Evolutionary conservation across 2,113 vertebrate genomes (phyloP), one percentile per base, ranked within the genome.

Genomic region (Delphinus delphis): DNA sequence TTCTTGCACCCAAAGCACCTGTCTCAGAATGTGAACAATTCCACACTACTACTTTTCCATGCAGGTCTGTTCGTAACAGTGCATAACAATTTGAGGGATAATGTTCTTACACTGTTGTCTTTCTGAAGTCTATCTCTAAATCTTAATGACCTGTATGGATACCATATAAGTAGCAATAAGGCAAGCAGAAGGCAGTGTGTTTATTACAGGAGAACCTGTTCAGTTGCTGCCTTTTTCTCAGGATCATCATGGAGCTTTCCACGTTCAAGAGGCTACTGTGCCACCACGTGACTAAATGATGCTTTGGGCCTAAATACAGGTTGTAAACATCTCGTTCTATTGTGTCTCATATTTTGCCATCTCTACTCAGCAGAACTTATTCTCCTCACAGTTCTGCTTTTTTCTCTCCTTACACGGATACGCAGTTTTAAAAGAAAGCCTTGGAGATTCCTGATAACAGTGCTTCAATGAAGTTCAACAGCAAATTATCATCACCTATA

Each of bases 61-160:
- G 26, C 86, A 76, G 3, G 36, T 90, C 96, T 95, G 23, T 92
- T 97, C 67, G 3, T 81, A 90, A 55, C 47, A 28, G 2, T 95
- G 26, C 62, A 0, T 77, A 68, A 1, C 3, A 44, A 23, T 93
- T 95, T 60, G 86, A 36, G 47, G 71, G 47, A 25, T 94, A 44
- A 44, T 77, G 53, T 79, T 95, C 86, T 82, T 79, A 62, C 4
- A 62, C 8, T 73, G 2, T 58, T 86, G 31, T 25, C n/a, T 63
- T 55, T 92, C 41, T 67, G 44, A 83, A 86, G 94, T 67, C 50
- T 96, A 71, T 95, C 97, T 97, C 97, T 94, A 94, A 33, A 26
- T 2, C 81, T 73, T 82, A 93, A 31, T 92, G 13, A 60, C 63
- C 36, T 83, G 12, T 89, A 67, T 93, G 93, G 95, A 58, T 93